Conservation (phyloP, 1,140 invertebrate species). For the Penaeus chinensis region DNA sequence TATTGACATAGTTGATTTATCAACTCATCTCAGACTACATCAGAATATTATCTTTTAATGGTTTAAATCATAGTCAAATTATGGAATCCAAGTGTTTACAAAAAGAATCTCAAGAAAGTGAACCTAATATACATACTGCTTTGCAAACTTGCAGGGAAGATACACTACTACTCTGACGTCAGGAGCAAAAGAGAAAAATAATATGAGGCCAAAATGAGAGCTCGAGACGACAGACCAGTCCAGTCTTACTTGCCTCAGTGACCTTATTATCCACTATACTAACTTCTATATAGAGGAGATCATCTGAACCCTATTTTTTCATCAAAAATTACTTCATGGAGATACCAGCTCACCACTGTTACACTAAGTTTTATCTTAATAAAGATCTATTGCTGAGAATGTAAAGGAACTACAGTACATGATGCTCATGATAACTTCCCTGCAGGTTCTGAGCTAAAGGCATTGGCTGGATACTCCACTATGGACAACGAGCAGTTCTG, state of each 20-base stretch:
- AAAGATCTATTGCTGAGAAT: constrained; percentile 37
- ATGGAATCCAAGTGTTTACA: constrained; percentile 21
- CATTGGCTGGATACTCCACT: neutral
- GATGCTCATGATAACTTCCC: constrained; percentile 19
- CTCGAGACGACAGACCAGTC: too few species aligned
- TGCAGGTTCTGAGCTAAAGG: constrained; percentile 7
- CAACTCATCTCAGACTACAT: neutral
- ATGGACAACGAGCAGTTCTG: neutral
- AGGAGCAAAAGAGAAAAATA: neutral
- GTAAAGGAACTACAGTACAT: constrained; percentile 29
- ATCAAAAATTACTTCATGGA: constrained; percentile 29
- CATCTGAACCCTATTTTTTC: constrained; percentile 33
- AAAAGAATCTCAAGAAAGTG: neutral
- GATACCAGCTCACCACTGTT: constrained; percentile 49
- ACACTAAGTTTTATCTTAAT: constrained; percentile 28
- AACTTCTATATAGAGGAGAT: constrained; percentile 24
- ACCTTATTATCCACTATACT: constrained; percentile 34
- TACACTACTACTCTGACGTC: neutral
- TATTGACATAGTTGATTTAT: too few species aligned
- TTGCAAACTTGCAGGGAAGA: constrained; percentile 35
- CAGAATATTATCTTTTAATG: constrained; percentile 17
- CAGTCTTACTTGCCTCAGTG: neutral
- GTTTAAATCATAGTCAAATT: constrained; percentile 25
- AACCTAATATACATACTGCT: neutral
- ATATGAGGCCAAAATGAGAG: neutral